Percentiles rank a stretch among this genome's conserved stretches.
These are phyloP conservation scores for Samia ricini DNA, from an alignment of 1,140 invertebrate genomes.

Conservation along the genomic window DNA sequence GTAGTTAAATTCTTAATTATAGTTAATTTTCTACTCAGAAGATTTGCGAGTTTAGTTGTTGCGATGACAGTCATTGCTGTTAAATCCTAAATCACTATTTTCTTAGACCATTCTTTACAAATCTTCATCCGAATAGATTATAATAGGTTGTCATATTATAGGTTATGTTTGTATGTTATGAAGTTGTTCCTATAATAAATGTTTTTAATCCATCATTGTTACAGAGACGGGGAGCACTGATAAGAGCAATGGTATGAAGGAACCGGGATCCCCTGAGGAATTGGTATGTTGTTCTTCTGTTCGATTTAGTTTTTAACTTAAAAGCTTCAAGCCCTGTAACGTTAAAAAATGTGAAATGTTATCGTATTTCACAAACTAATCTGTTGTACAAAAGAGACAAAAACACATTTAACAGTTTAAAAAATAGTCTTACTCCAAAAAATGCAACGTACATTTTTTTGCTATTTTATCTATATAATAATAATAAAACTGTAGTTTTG, in stretches of 20 bases:
- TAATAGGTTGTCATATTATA: not conserved
- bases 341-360: not conserved
- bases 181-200: not conserved
- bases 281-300: slow-evolving; percentile 69
- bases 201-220: slow-evolving; percentile 37
- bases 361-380: not conserved
- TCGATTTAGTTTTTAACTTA: not conserved
- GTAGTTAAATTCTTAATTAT: no score
- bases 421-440: not conserved
- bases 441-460: no score
- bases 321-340: no score
- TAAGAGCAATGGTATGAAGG: slow-evolving; percentile 85
- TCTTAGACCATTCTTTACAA: no score
- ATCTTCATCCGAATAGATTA: not conserved
- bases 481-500: no score
- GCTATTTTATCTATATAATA: no score
- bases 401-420: not conserved
- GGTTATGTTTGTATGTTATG: not conserved
- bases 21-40: no score
- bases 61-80: no score
- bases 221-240: slow-evolving; percentile 79
- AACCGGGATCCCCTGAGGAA: slow-evolving; percentile 82
- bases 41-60: no score
- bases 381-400: not conserved
- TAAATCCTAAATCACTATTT: no score